Percentiles rank a stretch among this genome's conserved stretches.
These are phyloP conservation scores for Elymnias hypermnestra DNA, from an alignment of 1,140 invertebrate genomes.

Conservation along the genomic window DNA sequence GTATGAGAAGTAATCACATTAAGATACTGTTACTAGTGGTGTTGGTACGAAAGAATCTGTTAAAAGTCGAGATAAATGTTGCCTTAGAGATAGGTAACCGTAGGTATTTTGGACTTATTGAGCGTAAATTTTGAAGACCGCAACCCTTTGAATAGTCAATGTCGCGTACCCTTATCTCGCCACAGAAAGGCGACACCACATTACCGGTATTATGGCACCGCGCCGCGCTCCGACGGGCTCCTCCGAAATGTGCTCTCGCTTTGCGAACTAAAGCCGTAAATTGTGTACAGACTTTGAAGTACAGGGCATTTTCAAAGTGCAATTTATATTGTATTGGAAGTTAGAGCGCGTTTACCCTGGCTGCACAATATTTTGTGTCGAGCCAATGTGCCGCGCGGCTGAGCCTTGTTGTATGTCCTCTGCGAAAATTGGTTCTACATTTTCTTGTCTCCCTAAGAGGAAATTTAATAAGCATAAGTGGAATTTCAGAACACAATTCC, in stretches of 20 bases:
- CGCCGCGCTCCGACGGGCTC: conserved; percentile 21
- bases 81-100: conserved; percentile 46
- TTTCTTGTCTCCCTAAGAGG: conserved; percentile 44
- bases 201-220: conserved; percentile 69
- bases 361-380: conserved; percentile 69
- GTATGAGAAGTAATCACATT: too few relatives aligned
- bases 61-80: conserved; percentile 35
- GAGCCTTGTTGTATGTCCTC: conserved; percentile 50
- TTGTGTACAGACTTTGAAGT: conserved; percentile 48
- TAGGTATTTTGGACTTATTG: conserved; percentile 71
- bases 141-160: conserved; percentile 76
- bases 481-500: conserved; percentile 39
- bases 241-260: conserved; percentile 40
- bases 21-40: too few relatives aligned
- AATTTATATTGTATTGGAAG: conserved; percentile 76
- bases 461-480: conserved; percentile 65
- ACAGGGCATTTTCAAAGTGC: conserved; percentile 70
- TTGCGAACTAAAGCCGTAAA: conserved; percentile 47
- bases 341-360: conserved; percentile 64
- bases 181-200: conserved; percentile 74
- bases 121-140: conserved; percentile 74
- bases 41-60: too few relatives aligned
- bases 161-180: conserved; percentile 74
- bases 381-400: conserved; percentile 57
- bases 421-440: conserved; percentile 49